Conservation (phyloP, 2,888 invertebrate species). For the Limulus polyphemus region DNA sequence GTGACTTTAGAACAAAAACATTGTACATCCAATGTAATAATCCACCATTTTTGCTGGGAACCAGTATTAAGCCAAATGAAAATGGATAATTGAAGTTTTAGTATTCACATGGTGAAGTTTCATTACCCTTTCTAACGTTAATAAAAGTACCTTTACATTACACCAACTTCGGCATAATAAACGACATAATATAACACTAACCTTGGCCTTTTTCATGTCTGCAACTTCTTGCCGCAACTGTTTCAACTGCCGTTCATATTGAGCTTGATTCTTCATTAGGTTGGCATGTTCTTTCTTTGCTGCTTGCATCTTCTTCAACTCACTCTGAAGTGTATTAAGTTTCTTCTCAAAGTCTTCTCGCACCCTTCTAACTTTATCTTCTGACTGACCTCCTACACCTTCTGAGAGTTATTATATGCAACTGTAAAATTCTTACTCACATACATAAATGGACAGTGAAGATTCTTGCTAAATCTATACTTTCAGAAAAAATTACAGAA, state of each 20-base stretch:
- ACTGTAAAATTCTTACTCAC: neutral
- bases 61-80: no score
- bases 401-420: no score
- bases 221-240: constrained; percentile 57
- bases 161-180: no score
- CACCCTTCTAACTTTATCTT: constrained; percentile 53
- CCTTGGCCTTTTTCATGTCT: constrained; percentile 74
- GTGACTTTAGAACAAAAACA: no score
- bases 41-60: no score
- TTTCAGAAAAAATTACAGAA: neutral
- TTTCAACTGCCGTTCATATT: constrained; percentile 59
- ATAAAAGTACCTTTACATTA: no score
- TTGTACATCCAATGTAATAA: no score
- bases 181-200: constrained; percentile 30
- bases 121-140: no score
- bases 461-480: neutral
- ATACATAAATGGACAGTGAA: neutral
- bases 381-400: constrained; percentile 29
- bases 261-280: constrained; percentile 61
- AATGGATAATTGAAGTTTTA: no score
- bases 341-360: constrained; percentile 82
- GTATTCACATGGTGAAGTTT: no score
- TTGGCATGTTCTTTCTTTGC: constrained; percentile 81
- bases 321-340: constrained; percentile 66
- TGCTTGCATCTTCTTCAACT: constrained; percentile 66